Conservation (phyloP, 1,140 invertebrate genomes). For the Drosophila oshimai region DNA sequence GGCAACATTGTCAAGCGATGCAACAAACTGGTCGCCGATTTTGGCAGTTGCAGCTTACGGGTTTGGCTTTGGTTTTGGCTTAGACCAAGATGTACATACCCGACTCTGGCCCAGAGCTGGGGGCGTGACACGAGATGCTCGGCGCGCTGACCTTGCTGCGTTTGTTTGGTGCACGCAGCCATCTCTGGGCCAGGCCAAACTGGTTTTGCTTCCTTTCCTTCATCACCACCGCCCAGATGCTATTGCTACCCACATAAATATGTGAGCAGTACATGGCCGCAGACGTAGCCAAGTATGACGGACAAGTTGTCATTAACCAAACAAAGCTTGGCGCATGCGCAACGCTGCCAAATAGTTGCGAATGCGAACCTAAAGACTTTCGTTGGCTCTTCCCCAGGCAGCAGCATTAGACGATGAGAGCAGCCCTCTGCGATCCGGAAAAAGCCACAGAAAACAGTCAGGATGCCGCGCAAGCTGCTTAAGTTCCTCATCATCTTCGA, state of each 20-base stretch:
- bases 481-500: conserved; percentile 97
- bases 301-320: conserved; percentile 30
- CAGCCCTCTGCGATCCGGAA: too few species aligned
- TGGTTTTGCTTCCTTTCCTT: conserved; percentile 44
- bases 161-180: conserved; percentile 23
- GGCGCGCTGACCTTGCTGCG: conserved; percentile 20
- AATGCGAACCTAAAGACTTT: not conserved
- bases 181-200: conserved; percentile 32
- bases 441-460: conserved; percentile 1
- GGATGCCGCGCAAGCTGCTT: conserved; percentile 92
- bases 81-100: conserved; percentile 13
- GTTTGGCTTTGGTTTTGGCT: conserved; percentile 14
- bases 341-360: conserved; percentile 16
- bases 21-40: conserved; percentile 10
- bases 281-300: conserved; percentile 23
- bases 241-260: conserved; percentile 38
- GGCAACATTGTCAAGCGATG: conserved; percentile 8
- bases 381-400: not conserved
- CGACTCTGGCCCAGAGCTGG: conserved; percentile 1
- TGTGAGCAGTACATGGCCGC: not conserved
- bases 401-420: conserved; percentile 11
- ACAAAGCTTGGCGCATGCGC: conserved; percentile 2
- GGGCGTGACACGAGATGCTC: conserved; percentile 32
- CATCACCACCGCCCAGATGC: conserved; percentile 16
- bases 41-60: conserved; percentile 27